A percentile compares a stretch with the other conserved stretches of the same genome.
Conservation (phyloP, 2,888 invertebrate species). For the Artemia sinica region DNA sequence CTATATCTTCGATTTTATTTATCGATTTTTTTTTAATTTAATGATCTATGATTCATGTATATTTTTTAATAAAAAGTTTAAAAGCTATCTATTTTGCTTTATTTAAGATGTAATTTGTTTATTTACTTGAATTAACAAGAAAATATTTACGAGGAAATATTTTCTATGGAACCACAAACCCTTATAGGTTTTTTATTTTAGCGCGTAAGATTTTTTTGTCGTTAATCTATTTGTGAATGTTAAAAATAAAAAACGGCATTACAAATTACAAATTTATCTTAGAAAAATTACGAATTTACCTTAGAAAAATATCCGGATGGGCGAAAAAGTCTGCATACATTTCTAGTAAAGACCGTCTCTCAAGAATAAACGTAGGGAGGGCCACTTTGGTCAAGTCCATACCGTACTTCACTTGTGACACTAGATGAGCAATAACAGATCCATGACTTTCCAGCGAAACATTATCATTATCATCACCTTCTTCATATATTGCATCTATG, state of each 20-base stretch:
- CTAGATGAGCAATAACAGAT: conserved; percentile 83
- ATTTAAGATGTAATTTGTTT: neutral
- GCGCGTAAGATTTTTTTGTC: neutral
- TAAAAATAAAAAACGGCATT: neutral
- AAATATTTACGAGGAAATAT: neutral
- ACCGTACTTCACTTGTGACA: conserved; percentile 94
- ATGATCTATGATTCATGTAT: too few relatives aligned
- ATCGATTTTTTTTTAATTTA: too few relatives aligned
- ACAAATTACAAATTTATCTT: too few relatives aligned
- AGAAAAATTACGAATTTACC: conserved; percentile 37
- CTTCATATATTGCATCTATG: conserved; percentile 56
- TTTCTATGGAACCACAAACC: neutral
- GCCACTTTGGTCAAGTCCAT: conserved; percentile 99
- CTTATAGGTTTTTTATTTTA: conserved; percentile 14
- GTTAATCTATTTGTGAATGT: neutral
- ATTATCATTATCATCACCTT: conserved; percentile 66
- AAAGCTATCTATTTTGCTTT: too few relatives aligned
- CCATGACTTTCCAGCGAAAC: conserved; percentile 90
- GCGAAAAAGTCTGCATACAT: conserved; percentile 99
- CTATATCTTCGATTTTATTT: too few relatives aligned
- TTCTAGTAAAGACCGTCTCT: conserved; percentile 86
- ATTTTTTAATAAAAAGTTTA: too few relatives aligned
- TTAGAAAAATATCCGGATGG: conserved; percentile 89
- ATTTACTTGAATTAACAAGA: neutral
- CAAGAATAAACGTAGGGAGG: conserved; percentile 93